Conservation (phyloP, 2,888 invertebrate genomes). For the Gastrophysa polygoni region DNA sequence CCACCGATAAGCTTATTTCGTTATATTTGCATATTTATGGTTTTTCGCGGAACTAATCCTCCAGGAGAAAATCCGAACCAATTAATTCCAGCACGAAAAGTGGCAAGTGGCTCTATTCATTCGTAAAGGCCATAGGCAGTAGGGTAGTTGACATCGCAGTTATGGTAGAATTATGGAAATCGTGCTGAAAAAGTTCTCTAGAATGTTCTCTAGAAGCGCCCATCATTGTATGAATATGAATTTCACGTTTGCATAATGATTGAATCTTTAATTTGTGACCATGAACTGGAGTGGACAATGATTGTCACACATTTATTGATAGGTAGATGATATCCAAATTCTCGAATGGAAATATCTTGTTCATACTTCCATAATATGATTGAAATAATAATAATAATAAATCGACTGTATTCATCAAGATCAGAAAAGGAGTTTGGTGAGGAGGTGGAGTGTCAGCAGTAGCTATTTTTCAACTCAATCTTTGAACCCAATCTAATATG, state of each 20-base stretch:
- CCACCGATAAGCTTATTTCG: conserved; percentile 55
- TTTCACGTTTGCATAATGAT: background rate
- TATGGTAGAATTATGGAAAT: conserved; percentile 27
- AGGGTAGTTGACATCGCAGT: conserved; percentile 27
- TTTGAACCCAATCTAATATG: too few species aligned
- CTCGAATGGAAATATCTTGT: too few species aligned
- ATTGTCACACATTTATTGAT: too few species aligned
- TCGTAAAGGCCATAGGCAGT: too few species aligned
- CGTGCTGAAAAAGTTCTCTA: conserved; percentile 11
- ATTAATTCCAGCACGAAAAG: conserved; percentile 28
- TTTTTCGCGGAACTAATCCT: conserved; percentile 38
- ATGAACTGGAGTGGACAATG: too few species aligned
- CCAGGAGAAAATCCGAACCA: conserved; percentile 41
- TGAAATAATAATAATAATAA: too few species aligned
- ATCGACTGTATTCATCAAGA: too few species aligned
- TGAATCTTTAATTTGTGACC: background rate
- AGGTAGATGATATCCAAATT: too few species aligned
- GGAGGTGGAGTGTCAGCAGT: too few species aligned
- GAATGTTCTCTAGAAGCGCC: background rate
- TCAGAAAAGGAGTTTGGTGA: too few species aligned
- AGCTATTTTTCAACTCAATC: too few species aligned
- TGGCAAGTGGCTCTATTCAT: conserved; percentile 30
- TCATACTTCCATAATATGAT: too few species aligned
- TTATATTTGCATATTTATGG: conserved; percentile 51
- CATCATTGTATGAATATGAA: background rate